Conservation (phyloP, 2,113 vertebrate species). For the Seriola aureovittata region DNA sequence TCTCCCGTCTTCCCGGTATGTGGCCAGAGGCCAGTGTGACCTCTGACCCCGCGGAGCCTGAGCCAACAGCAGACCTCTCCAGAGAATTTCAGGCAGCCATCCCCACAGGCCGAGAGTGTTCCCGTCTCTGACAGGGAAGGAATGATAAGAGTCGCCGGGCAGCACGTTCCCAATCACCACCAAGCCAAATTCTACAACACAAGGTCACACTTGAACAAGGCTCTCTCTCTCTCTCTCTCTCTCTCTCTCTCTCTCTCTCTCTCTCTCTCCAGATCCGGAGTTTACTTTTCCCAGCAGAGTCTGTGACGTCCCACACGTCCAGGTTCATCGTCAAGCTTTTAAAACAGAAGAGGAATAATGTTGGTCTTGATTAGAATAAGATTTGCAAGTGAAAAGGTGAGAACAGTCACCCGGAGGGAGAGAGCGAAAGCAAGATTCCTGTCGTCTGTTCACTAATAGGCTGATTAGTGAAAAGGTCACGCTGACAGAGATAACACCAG, state of each 20-base stretch:
- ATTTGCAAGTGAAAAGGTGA: conserved; percentile 9
- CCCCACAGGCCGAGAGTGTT: conserved; percentile 65
- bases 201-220: conserved; percentile 50
- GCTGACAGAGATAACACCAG: conserved; percentile 38
- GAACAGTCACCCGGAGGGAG: background rate
- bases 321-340: background rate
- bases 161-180: conserved; percentile 57
- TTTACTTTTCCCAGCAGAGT: background rate
- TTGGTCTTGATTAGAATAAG: background rate
- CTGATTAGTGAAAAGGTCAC: conserved; percentile 46
- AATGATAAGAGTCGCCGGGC: conserved; percentile 72
- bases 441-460: conserved; percentile 50
- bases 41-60: conserved; percentile 55
- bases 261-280: background rate
- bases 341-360: background rate
- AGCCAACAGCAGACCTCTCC: conserved; percentile 65
- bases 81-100: conserved; percentile 72
- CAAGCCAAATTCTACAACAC: conserved; percentile 59
- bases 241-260: no score
- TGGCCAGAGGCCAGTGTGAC: conserved; percentile 37
- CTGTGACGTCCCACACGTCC: background rate
- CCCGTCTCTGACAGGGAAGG: conserved; percentile 64
- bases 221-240: background rate
- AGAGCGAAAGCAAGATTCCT: background rate
- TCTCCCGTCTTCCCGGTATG: conserved; percentile 19